These are phyloP conservation scores for Platynereis dumerilii DNA, from an alignment of 2,888 invertebrate genomes.

Conservation along the genomic window DNA sequence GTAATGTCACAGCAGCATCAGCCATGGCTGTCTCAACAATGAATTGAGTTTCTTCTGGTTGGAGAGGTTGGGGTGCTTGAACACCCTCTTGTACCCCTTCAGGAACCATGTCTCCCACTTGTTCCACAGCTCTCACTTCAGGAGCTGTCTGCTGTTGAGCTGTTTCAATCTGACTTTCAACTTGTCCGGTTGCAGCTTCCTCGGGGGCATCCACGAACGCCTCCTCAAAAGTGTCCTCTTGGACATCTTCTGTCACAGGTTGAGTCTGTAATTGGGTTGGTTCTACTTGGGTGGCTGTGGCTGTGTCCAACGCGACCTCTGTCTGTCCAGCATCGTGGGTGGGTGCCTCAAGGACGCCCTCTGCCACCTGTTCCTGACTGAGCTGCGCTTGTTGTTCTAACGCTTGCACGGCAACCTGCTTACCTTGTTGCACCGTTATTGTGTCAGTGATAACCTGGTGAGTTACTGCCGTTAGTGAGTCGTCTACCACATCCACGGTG, in stretches of 20 bases:
- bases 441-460: slow-evolving; percentile 2
- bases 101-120: background rate
- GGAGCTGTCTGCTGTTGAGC: slow-evolving; percentile 1
- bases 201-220: slow-evolving; percentile 19
- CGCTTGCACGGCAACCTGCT: slow-evolving; percentile 8
- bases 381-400: background rate
- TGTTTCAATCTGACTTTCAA: background rate
- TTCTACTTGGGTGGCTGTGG: background rate
- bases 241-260: background rate
- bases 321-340: background rate
- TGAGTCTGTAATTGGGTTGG: background rate
- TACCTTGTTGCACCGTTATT: background rate
- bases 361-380: background rate
- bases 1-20: slow-evolving; percentile 8
- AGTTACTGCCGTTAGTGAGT: too few species aligned
- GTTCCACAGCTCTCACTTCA: slow-evolving; percentile 10
- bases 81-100: slow-evolving; percentile 10
- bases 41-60: background rate
- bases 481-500: too few species aligned
- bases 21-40: background rate
- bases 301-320: background rate
- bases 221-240: slow-evolving; percentile 26
- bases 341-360: background rate
- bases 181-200: slow-evolving; percentile 7
- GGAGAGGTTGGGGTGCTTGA: background rate